Evolutionary conservation across 2,113 vertebrate species (phyloP), one percentile per base, ranked within the genome.

Genomic region (Chamaetylas fuelleborni): DNA sequence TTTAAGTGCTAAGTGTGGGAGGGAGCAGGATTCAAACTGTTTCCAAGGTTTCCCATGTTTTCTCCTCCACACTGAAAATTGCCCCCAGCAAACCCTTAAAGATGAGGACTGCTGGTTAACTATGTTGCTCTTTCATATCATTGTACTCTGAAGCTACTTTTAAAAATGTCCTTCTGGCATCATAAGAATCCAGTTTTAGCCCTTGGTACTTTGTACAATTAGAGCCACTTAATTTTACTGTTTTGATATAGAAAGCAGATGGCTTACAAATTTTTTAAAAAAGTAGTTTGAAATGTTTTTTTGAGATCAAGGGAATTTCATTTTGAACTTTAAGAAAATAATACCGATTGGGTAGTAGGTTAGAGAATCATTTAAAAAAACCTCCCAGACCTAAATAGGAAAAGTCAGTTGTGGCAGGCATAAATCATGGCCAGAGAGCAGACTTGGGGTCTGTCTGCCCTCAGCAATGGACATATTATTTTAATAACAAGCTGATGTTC

Each of bases 211-310:
- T 88, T 23, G 36, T 51, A 54, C 66, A 93, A 92, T 97, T 97
- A 97, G 84, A 93, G 73, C 36, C 79, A 79, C 92, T 95, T 97
- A 90, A 90, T 97, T 96, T 97, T 78, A 83, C 36, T 94, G 22
- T 91, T 96, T 95, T 90, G 42, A 57, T 92, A 57, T 42, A 92
- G 72, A 96, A 96, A 97, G 81, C 81, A 91, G 90, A 93, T 79
- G 62, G 62, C 77, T 94, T 80, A 91, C 45, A 61, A 43, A 11
- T 47, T 42, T 42, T 42, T 42, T 42, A 4, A 51, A 23, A 23
- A 47, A 18, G 24, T 53, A 71, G 29, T 92, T 93, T 73, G 74
- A 79, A 96, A 92, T 88, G 38, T 80, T 96, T 71, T n/a, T 76
- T 86, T 92, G 82, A 86, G 73, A 96, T 93, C 77, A 89, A 79